phyloP scores from a whole-genome alignment of 2,888 invertebrate species.

The Papilio elwesi region DNA sequence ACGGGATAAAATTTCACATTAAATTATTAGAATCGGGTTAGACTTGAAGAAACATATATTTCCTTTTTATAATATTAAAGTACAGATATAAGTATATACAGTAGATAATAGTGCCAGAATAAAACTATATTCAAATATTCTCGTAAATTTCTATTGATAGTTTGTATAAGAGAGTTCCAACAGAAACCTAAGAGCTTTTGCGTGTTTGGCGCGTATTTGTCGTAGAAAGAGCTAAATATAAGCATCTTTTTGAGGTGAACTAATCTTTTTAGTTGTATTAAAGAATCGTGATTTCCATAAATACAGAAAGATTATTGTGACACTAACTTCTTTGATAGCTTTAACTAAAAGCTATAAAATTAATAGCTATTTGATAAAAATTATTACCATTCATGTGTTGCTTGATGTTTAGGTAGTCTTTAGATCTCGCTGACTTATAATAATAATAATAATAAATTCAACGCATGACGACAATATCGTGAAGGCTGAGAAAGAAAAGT shows the following conservation, averaged over 20 bases:
- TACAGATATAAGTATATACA: no score
- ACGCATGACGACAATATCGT: no score
- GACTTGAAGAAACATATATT: no score
- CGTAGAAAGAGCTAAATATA: constrained; percentile 11
- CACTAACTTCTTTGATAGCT: background rate
- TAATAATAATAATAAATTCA: no score
- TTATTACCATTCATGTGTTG: background rate
- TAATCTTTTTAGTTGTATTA: background rate
- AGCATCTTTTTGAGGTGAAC: background rate
- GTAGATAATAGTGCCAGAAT: no score
- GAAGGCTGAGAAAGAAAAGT: no score
- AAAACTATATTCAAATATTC: background rate
- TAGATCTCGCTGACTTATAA: no score
- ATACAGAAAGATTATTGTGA: no score
- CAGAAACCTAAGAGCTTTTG: constrained; percentile 19
- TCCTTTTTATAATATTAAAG: no score
- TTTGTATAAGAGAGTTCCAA: background rate
- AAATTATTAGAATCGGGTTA: no score
- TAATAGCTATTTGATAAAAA: background rate
- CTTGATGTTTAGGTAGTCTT: no score
- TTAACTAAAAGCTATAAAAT: background rate
- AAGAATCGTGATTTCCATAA: background rate
- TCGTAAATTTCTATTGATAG: background rate
- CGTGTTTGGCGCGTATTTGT: constrained; percentile 13
- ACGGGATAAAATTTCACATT: no score